These are phyloP conservation scores for Acronicta leporina DNA, from an alignment of 2,888 invertebrate genomes.

Conservation along the genomic window DNA sequence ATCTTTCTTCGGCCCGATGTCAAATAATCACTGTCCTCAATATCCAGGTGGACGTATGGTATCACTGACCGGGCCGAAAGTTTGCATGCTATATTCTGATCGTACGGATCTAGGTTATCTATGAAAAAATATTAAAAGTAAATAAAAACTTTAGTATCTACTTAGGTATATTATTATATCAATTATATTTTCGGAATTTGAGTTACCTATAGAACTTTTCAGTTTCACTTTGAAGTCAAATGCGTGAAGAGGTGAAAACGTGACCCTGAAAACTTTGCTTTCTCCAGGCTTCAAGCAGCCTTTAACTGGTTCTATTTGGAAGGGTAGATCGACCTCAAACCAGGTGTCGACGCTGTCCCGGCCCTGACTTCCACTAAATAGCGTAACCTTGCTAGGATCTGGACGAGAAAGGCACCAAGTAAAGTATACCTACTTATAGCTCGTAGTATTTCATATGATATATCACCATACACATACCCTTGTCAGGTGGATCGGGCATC, in stretches of 20 bases:
- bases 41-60: constrained; percentile 92
- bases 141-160: background rate
- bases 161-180: background rate
- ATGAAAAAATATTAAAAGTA: constrained; percentile 19
- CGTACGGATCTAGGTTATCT: constrained; percentile 87
- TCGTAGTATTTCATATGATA: background rate
- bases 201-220: constrained; percentile 78
- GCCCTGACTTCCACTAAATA: constrained; percentile 75
- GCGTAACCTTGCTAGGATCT: constrained; percentile 76
- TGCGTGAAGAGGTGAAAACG: constrained; percentile 88
- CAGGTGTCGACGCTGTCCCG: constrained; percentile 82
- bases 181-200: background rate
- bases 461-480: constrained; percentile 21
- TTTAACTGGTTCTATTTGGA: constrained; percentile 83
- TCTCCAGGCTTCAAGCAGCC: constrained; percentile 81
- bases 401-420: constrained; percentile 20
- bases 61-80: constrained; percentile 90
- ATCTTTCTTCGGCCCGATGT: constrained; percentile 80
- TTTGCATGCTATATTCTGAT: constrained; percentile 86
- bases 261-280: constrained; percentile 78
- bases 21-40: constrained; percentile 91
- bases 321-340: constrained; percentile 85
- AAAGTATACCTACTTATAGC: background rate
- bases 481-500: constrained; percentile 15
- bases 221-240: constrained; percentile 83